Evolutionary conservation across 2,888 invertebrate species (phyloP), one percentile per base, ranked within the genome.

Genomic region (Drosophila flavopinicola): DNA sequence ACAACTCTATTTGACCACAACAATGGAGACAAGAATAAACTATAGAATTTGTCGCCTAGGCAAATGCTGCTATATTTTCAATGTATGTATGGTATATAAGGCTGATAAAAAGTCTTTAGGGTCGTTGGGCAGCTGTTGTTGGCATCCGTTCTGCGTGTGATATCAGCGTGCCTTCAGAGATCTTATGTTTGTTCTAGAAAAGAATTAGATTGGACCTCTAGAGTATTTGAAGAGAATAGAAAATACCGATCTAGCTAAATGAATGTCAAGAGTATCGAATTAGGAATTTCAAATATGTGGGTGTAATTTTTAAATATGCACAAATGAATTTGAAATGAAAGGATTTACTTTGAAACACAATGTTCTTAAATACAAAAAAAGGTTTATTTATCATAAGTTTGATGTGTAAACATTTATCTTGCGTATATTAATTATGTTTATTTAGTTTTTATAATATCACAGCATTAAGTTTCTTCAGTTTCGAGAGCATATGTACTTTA

Each of bases 81-180:
- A 44, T 29, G 13, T 37, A 9, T 11, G 39, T 25, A 38, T 13
- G 33, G 10, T n/a, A n/a, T 25, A 30, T 39, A 15, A 30, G 15
- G n/a, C 11, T 30, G 5, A 15, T 29, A 10, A 6, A 27, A 1
- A 52, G 32, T 39, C 9, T 5, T 45, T 48, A 49, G 63, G 64
- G 52, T 53, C 57, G 38, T 64, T 69, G 44, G 48, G 49, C 45
- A 58, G 60, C 32, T 47, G 39, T 10, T 49, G 33, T 37, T 33
- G 25, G 70, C 70, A 56, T 74, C 75, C 70, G 70, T 48, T 63
- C 20, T 27, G 47, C 6, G 2, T 44, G 23, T 20, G 39, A 44
- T 69, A 68, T 51, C 52, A 13, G 30, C 15, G 7, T 6, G 33
- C 13, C 41, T 23, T 29, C 32, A 32, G 13, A 57, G 45, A 33